Base-by-base conservation (phyloP, 2,113 vertebrate species). In the Cyprinodon tularosa region DNA sequence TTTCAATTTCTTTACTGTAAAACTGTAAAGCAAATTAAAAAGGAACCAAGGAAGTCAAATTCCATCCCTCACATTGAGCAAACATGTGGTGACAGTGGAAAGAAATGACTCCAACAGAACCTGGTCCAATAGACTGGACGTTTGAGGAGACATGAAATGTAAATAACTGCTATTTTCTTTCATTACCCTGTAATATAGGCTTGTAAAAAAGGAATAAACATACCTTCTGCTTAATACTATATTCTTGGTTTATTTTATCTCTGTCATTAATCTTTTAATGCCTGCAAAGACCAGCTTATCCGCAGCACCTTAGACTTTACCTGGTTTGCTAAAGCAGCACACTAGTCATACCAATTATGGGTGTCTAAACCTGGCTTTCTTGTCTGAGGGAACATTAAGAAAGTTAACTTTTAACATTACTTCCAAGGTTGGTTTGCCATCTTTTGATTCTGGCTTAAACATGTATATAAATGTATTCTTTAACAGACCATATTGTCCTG, bases 371-470 rank as follows among this genome's bases (percentile, higher is more conserved):
- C 48, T 8, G 50, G 42, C 0, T 42, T 42, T 42, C 50, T 57
- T n/a, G 20, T n/a, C 6, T 20, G 20, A 1, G n/a, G n/a, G 50
- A 57, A 57, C 50, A 57, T 9, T 7, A 57, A 10, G 50, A n/a
- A 57, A 8, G 50, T 47, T 13, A 47, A 66, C 42, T 14, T 47
- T n/a, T 57, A 50, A 67, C 45, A 76, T 64, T 7, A 68, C 69
- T 59, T 77, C 39, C 44, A 74, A 79, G 78, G 82, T 80, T 71
- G 29, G 42, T 47, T 20, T 65, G 13, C 13, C 37, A 0, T n/a
- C 45, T 71, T 71, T 4, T 37, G 15, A 4, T 29, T 29, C 29
- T 29, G 29, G 29, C 29, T 29, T 29, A 29, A 29, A 29, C 29
- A 29, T 29, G 29, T 29, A 29, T 29, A 29, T 29, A 29, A 1